Evolutionary conservation across 2,888 invertebrate genomes (phyloP), one percentile per base, ranked within the genome.

Genomic region (Oligia strigilis): DNA sequence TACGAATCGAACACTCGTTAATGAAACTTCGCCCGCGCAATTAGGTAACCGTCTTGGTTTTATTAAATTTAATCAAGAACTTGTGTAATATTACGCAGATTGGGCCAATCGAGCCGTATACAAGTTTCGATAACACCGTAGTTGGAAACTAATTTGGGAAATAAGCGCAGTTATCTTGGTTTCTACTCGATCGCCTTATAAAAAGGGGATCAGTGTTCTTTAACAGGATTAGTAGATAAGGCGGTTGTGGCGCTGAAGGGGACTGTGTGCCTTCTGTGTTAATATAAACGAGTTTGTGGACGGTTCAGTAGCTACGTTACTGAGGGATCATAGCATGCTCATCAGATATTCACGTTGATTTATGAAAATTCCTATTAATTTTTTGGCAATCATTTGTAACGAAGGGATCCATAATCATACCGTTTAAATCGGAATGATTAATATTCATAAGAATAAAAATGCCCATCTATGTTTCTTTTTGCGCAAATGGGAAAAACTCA

Each of bases 21-120:
- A 96, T 95, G 95, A 94, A 97, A 97, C 94, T 97, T 95, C 92
- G 92, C 92, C 90, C 90, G 93, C 95, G 95, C 96, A 97, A 96
- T 97, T 97, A 97, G 95, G 94, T 94, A 95, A 94, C 94, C 95
- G 93, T 96, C 97, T 96, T 95, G 95, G 95, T 97, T 97, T 97
- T 97, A 97, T 97, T 97, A 97, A 97, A 97, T 97, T 97, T 97
- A 97, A 97, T 97, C 96, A 97, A 96, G 96, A 97, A 97, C 96
- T 97, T 97, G 94, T 95, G 96, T 94, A 97, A 96, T 97, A 96
- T 96, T 95, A 96, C 96, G 95, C 96, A 96, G 96, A 97, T 97
- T 96, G 97, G 96, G 86, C 95, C 95, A 95, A 96, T 96, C 96
- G 94, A 93, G 94, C 93, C 95, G 94, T 94, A 95, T 95, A 95